Evolutionary conservation across 2,113 vertebrate genomes (phyloP).

Genomic region (Anser brachyrhynchus): DNA sequence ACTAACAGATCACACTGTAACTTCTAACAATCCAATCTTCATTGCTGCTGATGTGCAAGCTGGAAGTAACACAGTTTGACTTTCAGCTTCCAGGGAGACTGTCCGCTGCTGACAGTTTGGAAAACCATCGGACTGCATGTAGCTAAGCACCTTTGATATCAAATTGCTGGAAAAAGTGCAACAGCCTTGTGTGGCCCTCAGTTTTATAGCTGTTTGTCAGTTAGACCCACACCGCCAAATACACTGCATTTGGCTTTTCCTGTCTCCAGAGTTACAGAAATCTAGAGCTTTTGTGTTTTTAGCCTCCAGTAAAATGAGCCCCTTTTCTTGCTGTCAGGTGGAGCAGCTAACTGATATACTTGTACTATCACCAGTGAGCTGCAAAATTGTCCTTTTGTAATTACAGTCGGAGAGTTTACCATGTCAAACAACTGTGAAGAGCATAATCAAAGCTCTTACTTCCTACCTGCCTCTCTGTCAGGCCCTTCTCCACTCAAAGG

Average conservation of each 20-base stretch:
- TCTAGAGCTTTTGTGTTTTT: neutral
- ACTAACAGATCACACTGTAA: neutral
- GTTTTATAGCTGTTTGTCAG: neutral
- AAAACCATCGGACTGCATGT: accelerated
- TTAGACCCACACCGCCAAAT: neutral
- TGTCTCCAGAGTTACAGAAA: neutral
- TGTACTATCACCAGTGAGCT: neutral
- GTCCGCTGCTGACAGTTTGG: neutral
- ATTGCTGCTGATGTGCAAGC: neutral
- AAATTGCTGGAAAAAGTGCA: neutral
- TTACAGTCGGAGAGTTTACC: neutral
- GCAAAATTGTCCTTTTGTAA: neutral
- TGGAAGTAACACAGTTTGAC: neutral
- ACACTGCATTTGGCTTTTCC: neutral
- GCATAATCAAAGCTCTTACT: neutral
- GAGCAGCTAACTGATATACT: neutral
- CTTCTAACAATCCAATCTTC: neutral
- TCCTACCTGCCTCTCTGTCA: neutral
- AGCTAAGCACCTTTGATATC: neutral
- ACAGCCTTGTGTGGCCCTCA: no score
- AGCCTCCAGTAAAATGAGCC: neutral
- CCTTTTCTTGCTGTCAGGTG: neutral
- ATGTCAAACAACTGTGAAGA: neutral
- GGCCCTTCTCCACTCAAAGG: neutral
- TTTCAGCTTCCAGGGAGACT: neutral